phyloP scores from a whole-genome alignment of 2,888 invertebrate species.

The Leptura quadrifasciata region DNA sequence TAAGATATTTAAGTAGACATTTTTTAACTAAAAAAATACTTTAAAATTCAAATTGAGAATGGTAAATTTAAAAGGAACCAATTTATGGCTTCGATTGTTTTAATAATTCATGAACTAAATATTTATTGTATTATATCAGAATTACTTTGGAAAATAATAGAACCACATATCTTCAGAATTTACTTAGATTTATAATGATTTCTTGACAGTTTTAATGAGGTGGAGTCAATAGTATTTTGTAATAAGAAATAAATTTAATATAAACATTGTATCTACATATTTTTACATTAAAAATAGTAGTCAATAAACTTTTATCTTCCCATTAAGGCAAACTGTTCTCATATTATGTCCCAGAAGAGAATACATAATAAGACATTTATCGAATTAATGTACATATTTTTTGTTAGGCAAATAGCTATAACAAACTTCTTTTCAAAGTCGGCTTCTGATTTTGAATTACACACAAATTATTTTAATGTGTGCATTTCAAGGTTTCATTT shows the following conservation, averaged over 20 bases:
- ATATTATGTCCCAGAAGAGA: not conserved
- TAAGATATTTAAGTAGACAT: too few relatives aligned
- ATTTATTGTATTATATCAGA: not conserved
- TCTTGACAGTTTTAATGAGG: not conserved
- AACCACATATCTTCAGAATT: not conserved
- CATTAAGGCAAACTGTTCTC: not conserved
- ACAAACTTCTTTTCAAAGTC: not conserved
- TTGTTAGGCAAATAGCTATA: not conserved
- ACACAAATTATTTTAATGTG: slow-evolving; percentile 1
- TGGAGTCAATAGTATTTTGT: not conserved
- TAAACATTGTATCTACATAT: not conserved
- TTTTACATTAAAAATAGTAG: not conserved
- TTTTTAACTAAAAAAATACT: too few relatives aligned
- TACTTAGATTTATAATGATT: not conserved
- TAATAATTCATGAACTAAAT: not conserved
- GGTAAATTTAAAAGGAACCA: too few relatives aligned
- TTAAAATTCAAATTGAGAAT: too few relatives aligned
- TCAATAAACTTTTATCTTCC: not conserved
- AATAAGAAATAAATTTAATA: not conserved
- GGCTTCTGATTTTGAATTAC: not conserved
- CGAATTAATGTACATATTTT: not conserved
- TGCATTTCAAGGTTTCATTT: not conserved
- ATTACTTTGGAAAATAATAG: not conserved
- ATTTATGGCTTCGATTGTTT: too few relatives aligned
- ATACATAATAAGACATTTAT: not conserved